Conservation (phyloP, 2,888 invertebrate species). For the Stegana nigrithorax region DNA sequence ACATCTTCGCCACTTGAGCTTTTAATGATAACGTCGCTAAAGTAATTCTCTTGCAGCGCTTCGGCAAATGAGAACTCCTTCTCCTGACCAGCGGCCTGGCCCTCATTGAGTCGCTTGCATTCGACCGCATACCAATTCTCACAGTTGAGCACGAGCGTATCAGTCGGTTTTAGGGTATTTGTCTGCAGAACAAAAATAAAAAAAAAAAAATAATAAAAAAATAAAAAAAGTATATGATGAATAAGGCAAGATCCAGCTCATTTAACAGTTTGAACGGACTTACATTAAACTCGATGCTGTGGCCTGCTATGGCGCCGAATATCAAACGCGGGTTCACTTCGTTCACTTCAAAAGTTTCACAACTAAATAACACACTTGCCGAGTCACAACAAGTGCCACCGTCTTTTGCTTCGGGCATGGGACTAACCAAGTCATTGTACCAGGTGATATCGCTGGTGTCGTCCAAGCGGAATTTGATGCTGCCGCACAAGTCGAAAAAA, state of each 20-base stretch:
- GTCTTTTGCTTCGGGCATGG: conserved; percentile 60
- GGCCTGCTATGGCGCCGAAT: conserved; percentile 75
- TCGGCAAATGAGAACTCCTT: conserved; percentile 74
- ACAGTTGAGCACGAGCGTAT: conserved; percentile 72
- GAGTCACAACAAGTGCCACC: conserved; percentile 62
- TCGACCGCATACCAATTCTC: conserved; percentile 75
- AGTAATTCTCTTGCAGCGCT: conserved; percentile 76
- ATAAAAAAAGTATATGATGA: background rate
- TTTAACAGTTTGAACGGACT: conserved; percentile 28
- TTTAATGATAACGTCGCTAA: conserved; percentile 71
- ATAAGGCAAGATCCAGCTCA: background rate
- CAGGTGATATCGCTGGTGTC: conserved; percentile 75
- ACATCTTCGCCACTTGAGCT: conserved; percentile 58
- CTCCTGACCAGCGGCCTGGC: conserved; percentile 69
- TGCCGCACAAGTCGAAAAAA: too few species aligned
- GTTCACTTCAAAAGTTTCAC: conserved; percentile 76
- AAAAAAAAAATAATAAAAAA: too few species aligned
- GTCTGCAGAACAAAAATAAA: too few species aligned
- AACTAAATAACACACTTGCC: conserved; percentile 74
- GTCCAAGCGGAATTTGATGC: conserved; percentile 70
- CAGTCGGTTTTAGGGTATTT: conserved; percentile 70
- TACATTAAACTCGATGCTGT: conserved; percentile 75
- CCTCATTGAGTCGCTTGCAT: conserved; percentile 72
- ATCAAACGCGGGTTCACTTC: conserved; percentile 67
- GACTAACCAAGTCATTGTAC: conserved; percentile 71